Evolutionary conservation across 53 echinoderm and acorn worm species (phyloP).

Genomic region (Paracentrotus lividus): DNA sequence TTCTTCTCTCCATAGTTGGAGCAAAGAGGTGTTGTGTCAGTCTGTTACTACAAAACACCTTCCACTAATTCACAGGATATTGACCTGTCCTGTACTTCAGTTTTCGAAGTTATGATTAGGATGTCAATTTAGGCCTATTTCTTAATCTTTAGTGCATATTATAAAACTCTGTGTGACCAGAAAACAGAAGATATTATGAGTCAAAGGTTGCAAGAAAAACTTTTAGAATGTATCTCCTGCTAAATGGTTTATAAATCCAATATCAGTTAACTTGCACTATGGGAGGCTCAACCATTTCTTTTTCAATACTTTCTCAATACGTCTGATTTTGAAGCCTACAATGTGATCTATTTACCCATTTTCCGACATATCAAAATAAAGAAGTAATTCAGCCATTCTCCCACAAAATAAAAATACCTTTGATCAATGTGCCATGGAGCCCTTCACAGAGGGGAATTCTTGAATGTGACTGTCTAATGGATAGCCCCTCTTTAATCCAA

Average conservation of each 20-base stretch:
- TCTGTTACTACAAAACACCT: slow-evolving; percentile 28
- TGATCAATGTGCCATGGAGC: background rate
- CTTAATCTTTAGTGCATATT: too few species aligned
- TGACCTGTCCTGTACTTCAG: background rate
- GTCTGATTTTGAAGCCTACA: background rate
- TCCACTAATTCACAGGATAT: background rate
- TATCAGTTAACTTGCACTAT: background rate
- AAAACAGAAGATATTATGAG: too few species aligned
- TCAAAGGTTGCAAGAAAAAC: too few species aligned
- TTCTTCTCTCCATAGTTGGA: background rate
- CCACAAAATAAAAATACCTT: background rate
- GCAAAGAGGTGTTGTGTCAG: background rate
- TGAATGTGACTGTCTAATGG: slow-evolving; percentile 53
- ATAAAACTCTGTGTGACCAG: too few species aligned
- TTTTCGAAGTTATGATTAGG: too few species aligned
- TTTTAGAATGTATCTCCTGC: background rate
- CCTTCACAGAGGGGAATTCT: background rate
- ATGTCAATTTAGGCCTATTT: too few species aligned
- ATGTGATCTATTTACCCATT: background rate
- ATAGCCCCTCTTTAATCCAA: slow-evolving; percentile 43
- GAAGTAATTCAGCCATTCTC: background rate
- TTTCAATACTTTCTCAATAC: background rate
- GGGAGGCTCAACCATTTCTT: background rate
- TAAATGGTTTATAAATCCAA: background rate
- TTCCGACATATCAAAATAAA: background rate